Evolutionary conservation across 2,797 vertebrate species (phyloP).

Genomic region (Typhlichthys subterraneus): DNA sequence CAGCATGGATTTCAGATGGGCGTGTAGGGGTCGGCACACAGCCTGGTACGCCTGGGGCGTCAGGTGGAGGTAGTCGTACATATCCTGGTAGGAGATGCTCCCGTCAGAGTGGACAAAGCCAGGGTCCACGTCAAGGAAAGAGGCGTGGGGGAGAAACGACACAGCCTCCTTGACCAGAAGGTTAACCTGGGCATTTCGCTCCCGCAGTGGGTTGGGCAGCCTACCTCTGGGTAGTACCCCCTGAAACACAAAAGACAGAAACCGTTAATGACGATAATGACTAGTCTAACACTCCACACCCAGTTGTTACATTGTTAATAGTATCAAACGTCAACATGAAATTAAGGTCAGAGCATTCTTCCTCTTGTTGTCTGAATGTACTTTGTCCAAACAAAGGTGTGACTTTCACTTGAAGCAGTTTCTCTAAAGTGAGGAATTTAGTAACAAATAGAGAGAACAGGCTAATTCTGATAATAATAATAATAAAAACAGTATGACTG

Average conservation of each 20-base stretch:
- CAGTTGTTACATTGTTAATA: neutral
- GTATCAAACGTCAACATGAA: too few relatives aligned
- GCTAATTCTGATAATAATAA: too few relatives aligned
- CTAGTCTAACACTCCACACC: neutral
- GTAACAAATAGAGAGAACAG: too few relatives aligned
- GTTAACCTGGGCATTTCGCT: conserved; percentile 84
- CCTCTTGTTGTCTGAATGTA: too few relatives aligned
- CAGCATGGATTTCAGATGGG: conserved; percentile 80
- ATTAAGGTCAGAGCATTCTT: too few relatives aligned
- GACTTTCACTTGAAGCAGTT: too few relatives aligned
- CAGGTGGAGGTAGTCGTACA: conserved; percentile 93
- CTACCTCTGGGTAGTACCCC: conserved; percentile 87
- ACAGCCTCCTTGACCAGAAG: conserved; percentile 77
- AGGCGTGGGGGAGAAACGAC: conserved; percentile 73
- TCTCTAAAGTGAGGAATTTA: too few relatives aligned
- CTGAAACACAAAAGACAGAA: conserved; percentile 61
- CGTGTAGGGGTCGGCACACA: conserved; percentile 84
- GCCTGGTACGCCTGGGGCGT: conserved; percentile 85
- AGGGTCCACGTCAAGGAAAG: conserved; percentile 84
- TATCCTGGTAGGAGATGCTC: conserved; percentile 89
- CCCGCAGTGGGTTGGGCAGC: conserved; percentile 83
- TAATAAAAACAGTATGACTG: too few relatives aligned
- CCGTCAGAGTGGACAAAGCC: conserved; percentile 88
- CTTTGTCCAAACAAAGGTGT: too few relatives aligned
- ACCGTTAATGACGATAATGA: neutral